Base-by-base conservation (phyloP, 2,888 invertebrate genomes). In the Lepidocyrtinus sp. region DNA sequence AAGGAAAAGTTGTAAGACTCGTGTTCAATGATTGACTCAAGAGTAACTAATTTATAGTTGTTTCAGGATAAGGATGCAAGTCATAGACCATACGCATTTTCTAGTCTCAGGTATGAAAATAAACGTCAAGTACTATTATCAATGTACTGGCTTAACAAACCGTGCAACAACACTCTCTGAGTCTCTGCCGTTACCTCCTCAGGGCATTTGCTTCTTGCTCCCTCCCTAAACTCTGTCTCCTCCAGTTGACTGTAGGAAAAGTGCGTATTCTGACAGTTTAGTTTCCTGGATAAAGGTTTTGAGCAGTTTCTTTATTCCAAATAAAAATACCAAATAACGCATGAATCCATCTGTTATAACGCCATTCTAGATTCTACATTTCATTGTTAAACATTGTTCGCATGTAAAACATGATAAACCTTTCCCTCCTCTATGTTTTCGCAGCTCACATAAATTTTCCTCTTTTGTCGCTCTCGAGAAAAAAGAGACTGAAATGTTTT, bases 321-420 rank as follows among this genome's bases (percentile, higher is more conserved):
- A 26, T 9, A 24, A 63, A 63, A 24, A 63, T 15, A 63, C n/a
- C n/a, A n/a, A n/a, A n/a, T n/a, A n/a, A n/a, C n/a, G n/a, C n/a
- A n/a, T n/a, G n/a, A n/a, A n/a, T n/a, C n/a, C n/a, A n/a, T n/a
- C n/a, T n/a, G n/a, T n/a, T n/a, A n/a, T n/a, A n/a, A n/a, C n/a
- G n/a, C n/a, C n/a, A n/a, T n/a, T n/a, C n/a, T n/a, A 69, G 25
- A 62, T 36, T 63, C 25, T 50, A 70, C 36, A 55, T 50, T 70
- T 76, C 69, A 64, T 63, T 27, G 26, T 68, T 75, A 75, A 61
- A 70, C 69, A 64, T 63, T 27, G 26, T 68, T 75, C 68, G 45
- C 24, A 26, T 63, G 46, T 15, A 76, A 64, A 70, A 64, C 76
- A 69, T 61, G 70, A 50, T 64, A 76, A 76, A 70, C 69, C 76